Conservation (phyloP, 1,140 invertebrate species). For the Spodoptera frugiperda region DNA sequence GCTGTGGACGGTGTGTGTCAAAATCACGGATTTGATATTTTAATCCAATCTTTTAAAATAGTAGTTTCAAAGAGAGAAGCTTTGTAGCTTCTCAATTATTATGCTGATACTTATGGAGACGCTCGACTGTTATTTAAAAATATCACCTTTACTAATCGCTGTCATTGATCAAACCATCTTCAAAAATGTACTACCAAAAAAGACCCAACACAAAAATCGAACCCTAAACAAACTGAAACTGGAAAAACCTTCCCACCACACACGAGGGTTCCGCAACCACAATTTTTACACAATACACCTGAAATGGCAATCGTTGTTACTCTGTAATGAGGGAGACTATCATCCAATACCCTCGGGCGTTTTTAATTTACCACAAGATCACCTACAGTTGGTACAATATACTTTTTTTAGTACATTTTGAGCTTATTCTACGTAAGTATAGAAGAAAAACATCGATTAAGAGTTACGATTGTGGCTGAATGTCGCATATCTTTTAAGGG, state of each 20-base stretch:
- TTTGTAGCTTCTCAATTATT: too few species aligned
- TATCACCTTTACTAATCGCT: too few species aligned
- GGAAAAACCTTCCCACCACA: conserved; percentile 37
- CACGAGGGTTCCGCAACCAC: conserved; percentile 30
- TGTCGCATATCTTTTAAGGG: neutral
- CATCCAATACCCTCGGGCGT: conserved; percentile 78
- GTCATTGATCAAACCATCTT: too few species aligned
- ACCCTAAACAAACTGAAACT: conserved; percentile 24
- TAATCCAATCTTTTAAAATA: too few species aligned
- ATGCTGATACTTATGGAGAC: too few species aligned
- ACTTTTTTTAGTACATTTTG: conserved; percentile 41
- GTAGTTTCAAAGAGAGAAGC: too few species aligned
- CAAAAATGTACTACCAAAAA: too few species aligned
- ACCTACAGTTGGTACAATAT: conserved; percentile 54
- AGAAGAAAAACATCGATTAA: conserved; percentile 30
- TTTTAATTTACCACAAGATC: conserved; percentile 82
- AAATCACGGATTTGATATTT: too few species aligned
- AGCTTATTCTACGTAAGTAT: neutral
- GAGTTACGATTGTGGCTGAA: conserved; percentile 32
- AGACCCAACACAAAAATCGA: conserved; percentile 50
- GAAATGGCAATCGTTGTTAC: conserved; percentile 69
- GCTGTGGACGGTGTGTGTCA: too few species aligned
- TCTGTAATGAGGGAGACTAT: conserved; percentile 73
- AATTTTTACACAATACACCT: conserved; percentile 67
- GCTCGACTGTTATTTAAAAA: too few species aligned